Percentiles rank a stretch among this genome's conserved stretches.
Conservation (phyloP, 2,797 vertebrate species). For the Gallinago stenura region DNA sequence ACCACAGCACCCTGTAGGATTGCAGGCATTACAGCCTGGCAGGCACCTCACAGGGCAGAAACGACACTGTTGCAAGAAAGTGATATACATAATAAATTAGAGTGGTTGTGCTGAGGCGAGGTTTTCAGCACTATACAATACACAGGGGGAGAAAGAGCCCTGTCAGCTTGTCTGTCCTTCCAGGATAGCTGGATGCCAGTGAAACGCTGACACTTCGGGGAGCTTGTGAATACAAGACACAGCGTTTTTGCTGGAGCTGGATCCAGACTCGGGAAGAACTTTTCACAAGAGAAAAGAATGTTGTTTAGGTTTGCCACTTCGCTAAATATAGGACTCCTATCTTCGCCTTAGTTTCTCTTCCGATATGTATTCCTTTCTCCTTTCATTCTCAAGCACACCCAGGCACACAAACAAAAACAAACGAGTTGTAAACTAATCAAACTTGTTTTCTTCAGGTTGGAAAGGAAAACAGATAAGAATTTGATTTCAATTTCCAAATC, state of each 20-base stretch:
- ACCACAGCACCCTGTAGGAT: background rate
- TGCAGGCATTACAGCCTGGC: background rate
- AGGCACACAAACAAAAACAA: slow-evolving; percentile 58
- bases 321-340: slow-evolving; percentile 39
- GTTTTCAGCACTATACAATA: background rate
- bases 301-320: slow-evolving; percentile 21
- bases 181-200: background rate
- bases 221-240: background rate
- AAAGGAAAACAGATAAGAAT: slow-evolving; percentile 59
- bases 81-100: background rate
- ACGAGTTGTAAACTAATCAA: slow-evolving; percentile 46
- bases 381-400: slow-evolving; percentile 40
- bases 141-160: background rate
- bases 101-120: background rate
- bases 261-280: background rate
- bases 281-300: slow-evolving; percentile 53
- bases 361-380: background rate
- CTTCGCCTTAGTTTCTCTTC: slow-evolving; percentile 10
- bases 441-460: slow-evolving; percentile 51
- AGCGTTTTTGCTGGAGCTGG: background rate
- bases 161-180: background rate
- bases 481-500: slow-evolving; percentile 69
- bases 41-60: background rate
- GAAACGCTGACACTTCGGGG: background rate
- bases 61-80: background rate